Conservation (phyloP, 2,888 invertebrate genomes). For the Endomychus coccineus region DNA sequence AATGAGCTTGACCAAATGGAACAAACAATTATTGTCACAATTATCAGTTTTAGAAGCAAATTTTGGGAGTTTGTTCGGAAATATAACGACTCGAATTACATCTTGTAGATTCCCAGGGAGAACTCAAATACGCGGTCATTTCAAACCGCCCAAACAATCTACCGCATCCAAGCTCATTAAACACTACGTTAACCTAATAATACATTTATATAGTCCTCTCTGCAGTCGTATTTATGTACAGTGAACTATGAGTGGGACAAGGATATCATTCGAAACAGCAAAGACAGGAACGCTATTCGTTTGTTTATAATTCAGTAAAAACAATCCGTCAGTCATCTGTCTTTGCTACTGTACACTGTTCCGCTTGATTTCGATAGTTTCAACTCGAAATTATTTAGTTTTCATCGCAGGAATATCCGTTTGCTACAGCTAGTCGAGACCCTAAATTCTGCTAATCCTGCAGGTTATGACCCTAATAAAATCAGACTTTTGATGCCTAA, state of each 20-base stretch:
- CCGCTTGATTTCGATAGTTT: constrained; percentile 9
- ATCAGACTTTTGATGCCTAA: no score
- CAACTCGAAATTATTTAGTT: neutral
- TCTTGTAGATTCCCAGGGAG: no score
- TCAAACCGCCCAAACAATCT: constrained; percentile 3
- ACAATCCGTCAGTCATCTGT: constrained; percentile 46
- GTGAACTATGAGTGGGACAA: neutral
- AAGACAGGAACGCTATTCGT: constrained; percentile 25
- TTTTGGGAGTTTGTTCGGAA: no score
- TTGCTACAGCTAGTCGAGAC: no score
- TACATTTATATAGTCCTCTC: constrained; percentile 31
- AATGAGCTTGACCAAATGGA: no score
- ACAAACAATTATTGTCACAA: no score
- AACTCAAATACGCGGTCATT: neutral
- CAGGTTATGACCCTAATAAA: no score
- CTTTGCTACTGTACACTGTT: constrained; percentile 41
- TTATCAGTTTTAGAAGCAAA: no score
- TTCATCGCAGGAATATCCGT: no score
- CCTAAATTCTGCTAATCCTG: no score
- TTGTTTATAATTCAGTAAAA: constrained; percentile 43
- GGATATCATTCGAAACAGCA: neutral
- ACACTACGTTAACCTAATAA: constrained; percentile 37
- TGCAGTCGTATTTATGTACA: neutral
- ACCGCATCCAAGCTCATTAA: constrained; percentile 31
- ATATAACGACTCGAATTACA: no score